phyloP scores from a whole-genome alignment of 2,113 vertebrate species.

The Rattus rattus region DNA sequence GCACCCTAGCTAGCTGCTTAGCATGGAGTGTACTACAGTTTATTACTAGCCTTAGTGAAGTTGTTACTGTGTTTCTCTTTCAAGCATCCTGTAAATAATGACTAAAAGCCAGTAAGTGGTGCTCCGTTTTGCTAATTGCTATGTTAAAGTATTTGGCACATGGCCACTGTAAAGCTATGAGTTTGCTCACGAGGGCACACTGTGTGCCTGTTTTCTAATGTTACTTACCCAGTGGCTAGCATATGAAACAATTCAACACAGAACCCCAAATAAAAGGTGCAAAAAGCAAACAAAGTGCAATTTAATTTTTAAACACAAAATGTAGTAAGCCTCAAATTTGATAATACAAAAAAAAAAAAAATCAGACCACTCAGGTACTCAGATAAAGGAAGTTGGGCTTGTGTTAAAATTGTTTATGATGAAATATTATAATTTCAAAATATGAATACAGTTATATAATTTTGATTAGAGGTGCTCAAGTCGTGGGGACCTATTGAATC shows the following conservation, averaged over 20 bases:
- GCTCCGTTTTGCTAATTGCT: slow-evolving; percentile 63
- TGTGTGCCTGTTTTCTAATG: neutral
- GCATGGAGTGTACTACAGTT: slow-evolving; percentile 61
- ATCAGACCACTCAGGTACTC: neutral
- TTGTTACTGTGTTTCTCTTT: slow-evolving; percentile 62
- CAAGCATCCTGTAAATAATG: slow-evolving; percentile 63
- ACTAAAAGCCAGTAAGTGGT: slow-evolving; percentile 71
- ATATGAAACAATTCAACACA: neutral
- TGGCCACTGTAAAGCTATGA: slow-evolving; percentile 53
- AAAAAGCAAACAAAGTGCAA: neutral
- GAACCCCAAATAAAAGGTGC: slow-evolving; percentile 7
- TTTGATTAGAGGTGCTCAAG: neutral
- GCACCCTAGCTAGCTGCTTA: slow-evolving; percentile 2
- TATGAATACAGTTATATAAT: neutral
- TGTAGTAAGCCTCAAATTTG: slow-evolving; percentile 46
- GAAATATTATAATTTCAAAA: slow-evolving; percentile 37
- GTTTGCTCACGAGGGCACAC: slow-evolving; percentile 37
- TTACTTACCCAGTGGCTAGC: neutral
- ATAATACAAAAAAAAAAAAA: slow-evolving; percentile 38
- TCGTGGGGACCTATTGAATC: neutral
- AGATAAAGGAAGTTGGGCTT: slow-evolving; percentile 48
- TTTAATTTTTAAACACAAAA: slow-evolving; percentile 46
- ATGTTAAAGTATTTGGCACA: slow-evolving; percentile 47
- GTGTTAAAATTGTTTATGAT: slow-evolving; percentile 41
- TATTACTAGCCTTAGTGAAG: slow-evolving; percentile 67